Base-by-base conservation (phyloP, 1,140 invertebrate genomes). In the Tribolium madens region DNA sequence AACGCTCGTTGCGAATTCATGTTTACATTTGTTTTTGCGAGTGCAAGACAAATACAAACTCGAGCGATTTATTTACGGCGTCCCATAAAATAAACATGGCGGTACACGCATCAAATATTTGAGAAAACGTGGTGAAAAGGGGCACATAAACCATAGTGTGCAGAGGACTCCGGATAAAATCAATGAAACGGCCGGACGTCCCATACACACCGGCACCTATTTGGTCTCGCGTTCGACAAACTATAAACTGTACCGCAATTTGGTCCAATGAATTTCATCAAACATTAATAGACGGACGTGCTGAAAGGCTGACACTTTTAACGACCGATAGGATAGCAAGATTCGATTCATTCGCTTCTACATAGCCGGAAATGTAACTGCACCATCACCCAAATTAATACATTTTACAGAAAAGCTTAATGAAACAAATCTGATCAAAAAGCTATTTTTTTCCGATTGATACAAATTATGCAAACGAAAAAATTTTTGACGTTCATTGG, bases 191-290 rank as follows among this genome's bases (percentile, higher is more conserved):
- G 21, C 57, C 57, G 31, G 57, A 33, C 57, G 21, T 12, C 12
- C 57, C 31, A 12, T 9, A 26, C 17, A 5, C 57, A 31, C n/a
- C 57, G 10, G 46, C 46, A 6, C 46, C 9, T 60, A 9, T 21
- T n/a, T 60, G n/a, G 17, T 21, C 53, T 64, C 57, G 5, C 57
- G 4, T 21, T 10, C 26, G 57, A 57, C 57, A 14, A 64, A 64
- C 57, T 64, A 64, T 64, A 31, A 64, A 64, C 57, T 64, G 57
- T 26, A 64, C 57, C 57, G 57, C 57, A 64, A 64, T 64, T 64
- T 64, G 57, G 57, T 64, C 57, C n/a, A 64, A 64, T 64, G 57
- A 64, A 64, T 64, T 14, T 64, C 57, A 64, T 64, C 57, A 64
- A 64, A 64, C 57, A 64, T 64, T 64, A 64, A 64, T 64, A 12